A percentile compares a stretch with the other conserved stretches of the same genome.
Conservation (phyloP, 2,888 invertebrate genomes). For the Sipha maydis region DNA sequence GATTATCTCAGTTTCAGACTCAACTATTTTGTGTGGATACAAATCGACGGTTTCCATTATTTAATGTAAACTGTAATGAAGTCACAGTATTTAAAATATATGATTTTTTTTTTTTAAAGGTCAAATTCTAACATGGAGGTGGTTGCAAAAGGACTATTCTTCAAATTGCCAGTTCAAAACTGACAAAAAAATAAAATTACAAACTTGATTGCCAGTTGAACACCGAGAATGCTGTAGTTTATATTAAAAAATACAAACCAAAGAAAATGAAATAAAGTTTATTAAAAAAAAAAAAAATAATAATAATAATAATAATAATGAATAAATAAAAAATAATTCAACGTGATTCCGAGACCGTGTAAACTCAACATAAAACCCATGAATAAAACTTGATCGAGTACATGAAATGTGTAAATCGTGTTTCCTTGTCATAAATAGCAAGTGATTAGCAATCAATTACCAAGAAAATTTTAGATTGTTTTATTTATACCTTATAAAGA, state of each 20-base stretch:
- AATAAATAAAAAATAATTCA: constrained; percentile 8
- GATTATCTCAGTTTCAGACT: no score
- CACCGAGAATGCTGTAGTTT: background rate
- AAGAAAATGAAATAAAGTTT: background rate
- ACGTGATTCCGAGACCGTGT: constrained; percentile 24
- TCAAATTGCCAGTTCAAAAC: no score
- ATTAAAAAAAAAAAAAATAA: background rate
- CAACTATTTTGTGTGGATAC: no score
- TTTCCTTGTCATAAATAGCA: constrained; percentile 22
- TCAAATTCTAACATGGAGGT: no score
- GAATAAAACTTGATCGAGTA: constrained; percentile 42
- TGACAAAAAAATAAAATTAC: no score
- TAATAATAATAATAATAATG: background rate
- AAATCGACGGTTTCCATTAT: no score
- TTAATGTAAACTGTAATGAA: no score
- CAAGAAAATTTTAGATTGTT: constrained; percentile 16
- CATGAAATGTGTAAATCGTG: constrained; percentile 51
- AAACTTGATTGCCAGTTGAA: background rate
- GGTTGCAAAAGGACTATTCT: no score
- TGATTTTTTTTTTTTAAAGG: no score
- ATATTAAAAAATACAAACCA: background rate
- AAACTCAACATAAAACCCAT: constrained; percentile 3
- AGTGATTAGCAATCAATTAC: constrained; percentile 24
- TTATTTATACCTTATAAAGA: background rate
- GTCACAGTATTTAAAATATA: no score